Percentiles rank a stretch among this genome's conserved stretches.
Conservation (phyloP, 2,888 invertebrate genomes). For the Ochropacha duplaris region DNA sequence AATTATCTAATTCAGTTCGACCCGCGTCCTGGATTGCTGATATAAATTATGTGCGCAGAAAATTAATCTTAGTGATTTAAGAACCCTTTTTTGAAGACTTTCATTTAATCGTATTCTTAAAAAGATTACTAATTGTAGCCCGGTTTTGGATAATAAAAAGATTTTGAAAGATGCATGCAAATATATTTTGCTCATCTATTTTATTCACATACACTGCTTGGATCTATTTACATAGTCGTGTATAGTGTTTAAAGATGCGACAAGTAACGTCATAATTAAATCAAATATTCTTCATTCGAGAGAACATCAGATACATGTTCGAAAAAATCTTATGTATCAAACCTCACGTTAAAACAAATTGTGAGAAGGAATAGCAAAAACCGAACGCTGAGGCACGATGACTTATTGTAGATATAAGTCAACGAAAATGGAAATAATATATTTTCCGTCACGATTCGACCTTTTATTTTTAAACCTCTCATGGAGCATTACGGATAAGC, state of each 20-base stretch:
- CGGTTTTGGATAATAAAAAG: conserved; percentile 19
- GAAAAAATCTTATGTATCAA: conserved; percentile 8
- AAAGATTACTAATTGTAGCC: conserved; percentile 11
- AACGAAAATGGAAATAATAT: conserved; percentile 30
- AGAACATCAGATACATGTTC: not conserved
- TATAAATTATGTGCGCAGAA: conserved; percentile 79
- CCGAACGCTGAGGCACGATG: conserved; percentile 23
- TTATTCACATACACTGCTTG: too few relatives aligned
- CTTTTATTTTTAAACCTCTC: conserved; percentile 31
- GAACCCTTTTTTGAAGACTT: conserved; percentile 59
- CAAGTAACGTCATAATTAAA: too few relatives aligned
- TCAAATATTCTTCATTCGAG: not conserved
- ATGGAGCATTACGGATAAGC: conserved; percentile 13
- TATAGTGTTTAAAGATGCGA: too few relatives aligned
- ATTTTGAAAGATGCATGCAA: too few relatives aligned
- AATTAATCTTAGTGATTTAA: conserved; percentile 79
- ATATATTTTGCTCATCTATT: too few relatives aligned
- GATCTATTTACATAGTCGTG: too few relatives aligned
- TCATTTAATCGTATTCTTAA: conserved; percentile 43
- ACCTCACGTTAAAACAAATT: conserved; percentile 29
- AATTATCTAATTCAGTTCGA: too few relatives aligned
- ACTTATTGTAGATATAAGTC: conserved; percentile 14
- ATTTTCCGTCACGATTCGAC: conserved; percentile 28
- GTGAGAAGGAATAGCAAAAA: conserved; percentile 21
- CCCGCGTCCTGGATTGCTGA: conserved; percentile 74